Evolutionary conservation across 2,113 vertebrate genomes (phyloP).

Genomic region (Pica pica): DNA sequence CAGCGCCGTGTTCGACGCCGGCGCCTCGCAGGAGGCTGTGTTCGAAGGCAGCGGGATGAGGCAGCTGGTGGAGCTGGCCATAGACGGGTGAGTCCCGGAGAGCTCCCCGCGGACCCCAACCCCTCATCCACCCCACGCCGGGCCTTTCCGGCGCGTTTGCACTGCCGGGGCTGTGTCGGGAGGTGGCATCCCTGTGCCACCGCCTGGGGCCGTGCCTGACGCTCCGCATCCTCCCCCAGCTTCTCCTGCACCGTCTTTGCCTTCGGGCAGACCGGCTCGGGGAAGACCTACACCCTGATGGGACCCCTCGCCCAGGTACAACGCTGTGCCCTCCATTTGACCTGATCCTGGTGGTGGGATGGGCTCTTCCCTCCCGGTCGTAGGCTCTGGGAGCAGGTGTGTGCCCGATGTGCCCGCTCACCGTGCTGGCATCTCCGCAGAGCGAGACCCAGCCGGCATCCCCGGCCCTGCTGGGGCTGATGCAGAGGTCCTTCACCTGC

Average conservation of each 20-base stretch:
- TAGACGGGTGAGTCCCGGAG: conserved; percentile 30
- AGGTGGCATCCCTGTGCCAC: conserved; percentile 25
- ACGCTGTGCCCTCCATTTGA: rapidly evolving
- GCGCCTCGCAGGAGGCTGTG: conserved; percentile 69
- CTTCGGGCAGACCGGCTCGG: conserved; percentile 77
- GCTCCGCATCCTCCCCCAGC: conserved; percentile 34
- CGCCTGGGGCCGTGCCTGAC: not conserved
- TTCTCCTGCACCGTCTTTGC: conserved; percentile 77
- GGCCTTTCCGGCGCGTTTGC: not conserved
- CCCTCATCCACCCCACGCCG: rapidly evolving
- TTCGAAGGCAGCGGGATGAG: conserved; percentile 70
- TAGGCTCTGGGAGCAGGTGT: not conserved
- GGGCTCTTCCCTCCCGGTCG: rapidly evolving
- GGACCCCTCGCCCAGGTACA: conserved; percentile 72
- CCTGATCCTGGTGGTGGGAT: rapidly evolving
- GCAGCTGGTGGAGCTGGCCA: conserved; percentile 67
- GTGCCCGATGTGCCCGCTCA: rapidly evolving
- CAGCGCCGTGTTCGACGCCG: conserved; percentile 60
- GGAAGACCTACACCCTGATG: conserved; percentile 77
- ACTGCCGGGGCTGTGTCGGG: not conserved
- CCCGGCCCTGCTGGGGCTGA: conserved; percentile 57
- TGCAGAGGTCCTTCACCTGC: conserved; percentile 72
- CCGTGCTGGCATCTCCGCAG: not conserved
- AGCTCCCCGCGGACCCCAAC: rapidly evolving
- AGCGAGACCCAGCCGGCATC: not conserved